Percentiles rank a stretch among this genome's conserved stretches.
Evolutionary conservation across 2,113 vertebrate genomes (phyloP).

Genomic region (Donacobius atricapilla): DNA sequence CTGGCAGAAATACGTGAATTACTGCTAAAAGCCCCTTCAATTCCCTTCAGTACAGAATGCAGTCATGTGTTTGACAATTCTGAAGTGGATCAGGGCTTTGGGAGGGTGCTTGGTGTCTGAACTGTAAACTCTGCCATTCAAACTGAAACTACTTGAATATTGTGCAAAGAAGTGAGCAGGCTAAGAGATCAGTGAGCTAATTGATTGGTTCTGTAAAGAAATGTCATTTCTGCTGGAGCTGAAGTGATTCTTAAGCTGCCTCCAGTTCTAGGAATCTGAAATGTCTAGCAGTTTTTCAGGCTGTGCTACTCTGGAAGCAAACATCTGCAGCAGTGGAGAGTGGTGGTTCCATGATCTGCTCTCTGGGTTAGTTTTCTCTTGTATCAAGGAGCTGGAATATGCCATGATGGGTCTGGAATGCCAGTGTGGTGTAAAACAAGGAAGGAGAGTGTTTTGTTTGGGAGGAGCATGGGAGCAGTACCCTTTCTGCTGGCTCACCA

Average conservation of each 20-base stretch:
- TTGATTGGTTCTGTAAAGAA: neutral
- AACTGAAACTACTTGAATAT: neutral
- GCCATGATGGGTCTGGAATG: neutral
- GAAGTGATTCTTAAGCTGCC: neutral
- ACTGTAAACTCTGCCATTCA: neutral
- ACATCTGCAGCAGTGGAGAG: fast-evolving
- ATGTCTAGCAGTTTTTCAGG: neutral
- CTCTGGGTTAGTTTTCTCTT: neutral
- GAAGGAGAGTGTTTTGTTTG: neutral
- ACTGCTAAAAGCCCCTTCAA: too few species aligned
- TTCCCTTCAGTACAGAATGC: neutral
- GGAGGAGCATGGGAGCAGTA: neutral
- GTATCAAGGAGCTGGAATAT: neutral
- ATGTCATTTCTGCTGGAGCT: neutral
- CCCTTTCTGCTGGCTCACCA: neutral
- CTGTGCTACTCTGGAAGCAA: neutral
- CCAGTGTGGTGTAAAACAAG: neutral
- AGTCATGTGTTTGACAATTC: neutral
- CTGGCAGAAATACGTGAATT: neutral
- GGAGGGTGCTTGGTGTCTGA: neutral
- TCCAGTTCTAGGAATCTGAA: neutral
- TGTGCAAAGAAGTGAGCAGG: neutral
- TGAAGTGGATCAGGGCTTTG: neutral
- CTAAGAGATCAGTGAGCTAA: neutral
- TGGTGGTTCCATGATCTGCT: neutral